phyloP scores from a whole-genome alignment of 2,888 invertebrate species.

The Rosalia funebris region DNA sequence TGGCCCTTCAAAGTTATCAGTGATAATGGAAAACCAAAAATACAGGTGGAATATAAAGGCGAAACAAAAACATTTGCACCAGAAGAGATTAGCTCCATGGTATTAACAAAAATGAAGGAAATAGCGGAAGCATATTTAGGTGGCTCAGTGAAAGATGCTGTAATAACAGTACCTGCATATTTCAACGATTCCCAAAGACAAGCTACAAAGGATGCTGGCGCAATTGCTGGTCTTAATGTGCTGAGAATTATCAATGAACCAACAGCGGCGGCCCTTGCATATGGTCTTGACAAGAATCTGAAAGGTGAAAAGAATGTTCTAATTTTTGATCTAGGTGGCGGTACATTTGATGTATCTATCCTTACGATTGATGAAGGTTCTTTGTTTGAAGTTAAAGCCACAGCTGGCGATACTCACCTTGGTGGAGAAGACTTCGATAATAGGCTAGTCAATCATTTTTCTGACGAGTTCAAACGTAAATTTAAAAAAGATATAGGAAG shows the following conservation, averaged over 20 bases:
- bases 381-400: slow-evolving; percentile 85
- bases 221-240: slow-evolving; percentile 72
- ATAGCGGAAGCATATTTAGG: slow-evolving; percentile 62
- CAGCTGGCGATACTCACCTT: slow-evolving; percentile 86
- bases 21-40: slow-evolving; percentile 74
- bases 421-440: too few species aligned
- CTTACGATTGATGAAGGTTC: too few species aligned
- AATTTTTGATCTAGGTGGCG: slow-evolving; percentile 73
- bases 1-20: slow-evolving; percentile 84
- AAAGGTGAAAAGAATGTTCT: too few species aligned
- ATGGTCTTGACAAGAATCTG: slow-evolving; percentile 50
- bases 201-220: slow-evolving; percentile 84
- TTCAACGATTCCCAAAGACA: too few species aligned
- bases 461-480: slow-evolving; percentile 77
- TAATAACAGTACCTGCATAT: too few species aligned
- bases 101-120: slow-evolving; percentile 62
- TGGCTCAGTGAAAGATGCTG: slow-evolving; percentile 68
- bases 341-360: slow-evolving; percentile 86
- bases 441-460: slow-evolving; percentile 69
- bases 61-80: slow-evolving; percentile 73
- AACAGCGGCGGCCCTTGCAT: slow-evolving; percentile 47
- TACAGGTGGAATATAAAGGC: slow-evolving; percentile 74
- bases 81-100: slow-evolving; percentile 78
- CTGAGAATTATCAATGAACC: too few species aligned
- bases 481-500: slow-evolving; percentile 74